phyloP scores from a whole-genome alignment of 2,113 vertebrate species.

The Zosterops lateralis region DNA sequence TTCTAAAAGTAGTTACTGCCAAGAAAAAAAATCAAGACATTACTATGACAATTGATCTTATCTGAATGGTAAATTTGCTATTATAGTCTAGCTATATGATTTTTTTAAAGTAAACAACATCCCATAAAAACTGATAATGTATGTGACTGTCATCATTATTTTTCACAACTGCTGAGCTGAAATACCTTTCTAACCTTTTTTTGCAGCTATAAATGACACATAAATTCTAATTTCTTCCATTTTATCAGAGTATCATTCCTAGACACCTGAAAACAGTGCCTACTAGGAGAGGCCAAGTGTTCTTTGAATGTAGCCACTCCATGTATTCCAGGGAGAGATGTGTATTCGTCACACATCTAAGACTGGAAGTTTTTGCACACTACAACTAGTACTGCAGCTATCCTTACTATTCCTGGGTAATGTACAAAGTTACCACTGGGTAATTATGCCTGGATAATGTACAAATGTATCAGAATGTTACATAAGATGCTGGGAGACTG shows the following conservation, averaged over 20 bases:
- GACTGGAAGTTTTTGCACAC: neutral
- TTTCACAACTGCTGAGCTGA: neutral
- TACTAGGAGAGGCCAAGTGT: neutral
- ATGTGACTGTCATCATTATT: neutral
- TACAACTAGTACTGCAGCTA: neutral
- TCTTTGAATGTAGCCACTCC: neutral
- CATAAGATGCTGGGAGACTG: neutral
- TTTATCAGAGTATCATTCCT: neutral
- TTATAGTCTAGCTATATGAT: neutral
- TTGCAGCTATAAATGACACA: neutral
- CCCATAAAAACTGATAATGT: neutral
- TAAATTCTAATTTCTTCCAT: neutral
- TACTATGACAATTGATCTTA: neutral
- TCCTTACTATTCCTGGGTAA: neutral
- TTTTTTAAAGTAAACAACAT: neutral
- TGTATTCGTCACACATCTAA: accelerated
- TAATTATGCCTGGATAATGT: neutral
- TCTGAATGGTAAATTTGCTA: neutral
- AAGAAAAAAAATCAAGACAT: neutral
- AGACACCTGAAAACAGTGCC: neutral
- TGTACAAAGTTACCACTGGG: neutral
- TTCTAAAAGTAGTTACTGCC: neutral
- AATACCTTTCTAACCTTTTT: neutral
- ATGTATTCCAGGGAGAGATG: neutral
- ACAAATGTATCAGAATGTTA: neutral